Percentiles rank a stretch among this genome's conserved stretches.
phyloP scores from a whole-genome alignment of 2,113 vertebrate genomes.

The Entomyzon cyanotis region DNA sequence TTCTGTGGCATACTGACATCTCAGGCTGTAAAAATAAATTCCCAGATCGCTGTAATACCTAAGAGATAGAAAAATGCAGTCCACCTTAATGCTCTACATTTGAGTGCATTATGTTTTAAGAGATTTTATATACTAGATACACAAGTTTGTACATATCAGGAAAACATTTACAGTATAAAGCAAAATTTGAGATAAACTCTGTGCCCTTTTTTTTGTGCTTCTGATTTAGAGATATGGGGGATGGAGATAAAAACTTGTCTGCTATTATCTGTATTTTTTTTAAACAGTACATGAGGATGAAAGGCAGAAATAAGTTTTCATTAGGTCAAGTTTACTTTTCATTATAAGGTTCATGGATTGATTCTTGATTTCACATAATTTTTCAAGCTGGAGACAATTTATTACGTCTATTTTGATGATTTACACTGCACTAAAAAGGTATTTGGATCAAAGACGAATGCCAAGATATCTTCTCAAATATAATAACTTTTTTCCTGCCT shows the following conservation, averaged over 20 bases:
- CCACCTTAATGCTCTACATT: background rate
- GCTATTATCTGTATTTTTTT: background rate
- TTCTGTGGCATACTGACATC: constrained; percentile 64
- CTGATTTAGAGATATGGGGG: background rate
- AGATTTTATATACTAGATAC: background rate
- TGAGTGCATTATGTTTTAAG: background rate
- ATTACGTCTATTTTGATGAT: constrained; percentile 38
- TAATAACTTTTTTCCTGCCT: background rate
- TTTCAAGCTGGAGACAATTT: constrained; percentile 48
- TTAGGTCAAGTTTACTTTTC: constrained; percentile 54
- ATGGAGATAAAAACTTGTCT: background rate
- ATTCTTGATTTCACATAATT: constrained; percentile 59
- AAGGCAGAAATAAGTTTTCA: constrained; percentile 66
- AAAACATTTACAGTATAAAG: background rate
- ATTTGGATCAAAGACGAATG: constrained; percentile 4
- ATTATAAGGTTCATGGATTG: constrained; percentile 54
- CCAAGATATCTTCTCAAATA: background rate
- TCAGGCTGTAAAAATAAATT: constrained; percentile 62
- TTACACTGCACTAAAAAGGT: constrained; percentile 50
- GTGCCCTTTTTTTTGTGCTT: background rate
- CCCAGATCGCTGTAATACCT: constrained; percentile 45
- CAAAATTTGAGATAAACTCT: background rate
- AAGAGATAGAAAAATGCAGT: constrained; percentile 19
- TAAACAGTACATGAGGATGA: constrained; percentile 38
- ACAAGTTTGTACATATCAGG: background rate